Percentiles rank a stretch among this genome's conserved stretches.
Conservation (phyloP, 2,797 vertebrate species). For the Hoplostethus atlanticus region DNA sequence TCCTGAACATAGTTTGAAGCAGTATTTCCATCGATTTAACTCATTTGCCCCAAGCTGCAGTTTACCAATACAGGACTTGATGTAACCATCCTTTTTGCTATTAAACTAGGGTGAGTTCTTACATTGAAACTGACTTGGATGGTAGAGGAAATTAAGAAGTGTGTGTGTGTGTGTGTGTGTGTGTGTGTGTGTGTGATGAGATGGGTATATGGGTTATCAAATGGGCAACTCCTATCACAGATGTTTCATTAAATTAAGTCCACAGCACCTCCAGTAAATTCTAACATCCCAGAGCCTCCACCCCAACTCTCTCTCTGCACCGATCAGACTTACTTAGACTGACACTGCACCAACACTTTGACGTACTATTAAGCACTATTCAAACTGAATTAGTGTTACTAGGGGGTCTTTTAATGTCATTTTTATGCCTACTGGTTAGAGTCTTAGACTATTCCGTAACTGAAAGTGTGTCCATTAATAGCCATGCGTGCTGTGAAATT, state of each 20-base stretch:
- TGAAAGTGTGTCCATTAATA: no score
- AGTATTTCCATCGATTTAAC: not conserved
- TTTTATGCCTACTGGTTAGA: no score
- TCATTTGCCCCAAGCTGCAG: no score
- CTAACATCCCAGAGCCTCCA: not conserved
- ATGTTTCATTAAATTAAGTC: conserved; percentile 48
- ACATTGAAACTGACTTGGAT: not conserved
- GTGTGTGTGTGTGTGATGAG: conserved; percentile 29
- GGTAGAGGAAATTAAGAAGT: not conserved
- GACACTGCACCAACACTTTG: conserved; percentile 4
- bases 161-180: conserved; percentile 14
- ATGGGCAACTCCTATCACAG: conserved; percentile 41
- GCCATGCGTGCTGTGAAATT: no score
- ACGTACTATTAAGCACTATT: not conserved
- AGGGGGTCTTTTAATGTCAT: no score
- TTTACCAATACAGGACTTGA: not conserved
- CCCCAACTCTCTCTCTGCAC: not conserved
- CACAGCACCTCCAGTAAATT: conserved; percentile 24
- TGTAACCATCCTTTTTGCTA: not conserved
- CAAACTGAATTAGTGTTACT: no score
- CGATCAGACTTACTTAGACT: not conserved
- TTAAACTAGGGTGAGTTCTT: not conserved
- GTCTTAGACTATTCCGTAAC: no score
- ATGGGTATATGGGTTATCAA: conserved; percentile 34
- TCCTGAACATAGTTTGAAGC: not conserved